A percentile compares a stretch with the other conserved stretches of the same genome.
Evolutionary conservation across 2,797 vertebrate genomes (phyloP).

Genomic region (Sandelia bainsii): DNA sequence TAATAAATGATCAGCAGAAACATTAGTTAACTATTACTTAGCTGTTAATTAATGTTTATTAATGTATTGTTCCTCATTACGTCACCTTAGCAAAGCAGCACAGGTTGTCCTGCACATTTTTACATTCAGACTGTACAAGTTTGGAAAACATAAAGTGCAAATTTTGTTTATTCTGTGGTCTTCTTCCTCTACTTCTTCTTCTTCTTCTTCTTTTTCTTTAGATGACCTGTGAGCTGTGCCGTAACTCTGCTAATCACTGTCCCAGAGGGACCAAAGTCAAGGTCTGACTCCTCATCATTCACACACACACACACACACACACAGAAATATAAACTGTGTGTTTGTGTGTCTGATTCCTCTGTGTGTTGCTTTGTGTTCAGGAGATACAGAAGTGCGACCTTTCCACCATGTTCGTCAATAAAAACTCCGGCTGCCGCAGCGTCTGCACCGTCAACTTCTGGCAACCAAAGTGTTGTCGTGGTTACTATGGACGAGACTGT

Average conservation of each 20-base stretch:
- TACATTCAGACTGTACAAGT: too few relatives aligned
- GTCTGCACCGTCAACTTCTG: constrained; percentile 85
- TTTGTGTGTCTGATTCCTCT: not conserved
- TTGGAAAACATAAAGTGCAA: too few relatives aligned
- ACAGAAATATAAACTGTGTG: too few relatives aligned
- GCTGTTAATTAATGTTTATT: too few relatives aligned
- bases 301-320: not conserved
- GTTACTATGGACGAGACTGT: constrained; percentile 92
- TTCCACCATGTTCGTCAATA: constrained; percentile 18
- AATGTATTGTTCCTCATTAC: too few relatives aligned
- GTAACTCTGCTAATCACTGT: constrained; percentile 69
- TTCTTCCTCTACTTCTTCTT: not conserved
- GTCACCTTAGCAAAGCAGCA: too few relatives aligned
- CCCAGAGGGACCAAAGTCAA: constrained; percentile 84
- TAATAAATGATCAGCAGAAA: too few relatives aligned
- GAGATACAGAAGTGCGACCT: constrained; percentile 72
- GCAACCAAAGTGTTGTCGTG: constrained; percentile 88
- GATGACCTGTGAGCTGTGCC: constrained; percentile 87
- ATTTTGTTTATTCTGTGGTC: too few relatives aligned
- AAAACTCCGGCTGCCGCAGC: constrained; percentile 82
- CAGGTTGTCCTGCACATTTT: too few relatives aligned
- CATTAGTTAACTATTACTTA: too few relatives aligned
- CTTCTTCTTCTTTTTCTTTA: constrained; percentile 61
- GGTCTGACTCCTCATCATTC: constrained; percentile 76
- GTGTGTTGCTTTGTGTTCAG: constrained; percentile 53